Evolutionary conservation across 2,113 vertebrate species (phyloP).

Genomic region (Microcebus murinus): DNA sequence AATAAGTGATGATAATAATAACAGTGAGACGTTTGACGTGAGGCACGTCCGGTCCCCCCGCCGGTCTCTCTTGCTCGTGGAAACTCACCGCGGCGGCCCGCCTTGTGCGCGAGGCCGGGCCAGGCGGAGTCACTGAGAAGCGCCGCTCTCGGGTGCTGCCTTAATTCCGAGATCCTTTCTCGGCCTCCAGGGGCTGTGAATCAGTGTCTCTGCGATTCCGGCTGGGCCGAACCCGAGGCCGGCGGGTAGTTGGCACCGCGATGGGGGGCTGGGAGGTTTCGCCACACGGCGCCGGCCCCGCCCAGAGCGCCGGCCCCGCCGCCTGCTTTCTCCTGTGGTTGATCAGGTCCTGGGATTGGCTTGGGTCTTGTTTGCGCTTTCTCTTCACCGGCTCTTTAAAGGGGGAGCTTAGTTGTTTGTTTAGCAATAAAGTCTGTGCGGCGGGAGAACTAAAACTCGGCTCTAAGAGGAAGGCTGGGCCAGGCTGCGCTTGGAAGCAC

Average conservation of each 20-base stretch:
- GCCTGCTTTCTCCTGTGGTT: rapidly evolving
- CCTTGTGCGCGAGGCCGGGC: rapidly evolving
- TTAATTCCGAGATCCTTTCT: not conserved
- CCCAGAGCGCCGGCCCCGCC: rapidly evolving
- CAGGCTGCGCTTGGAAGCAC: not conserved
- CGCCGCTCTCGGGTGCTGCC: rapidly evolving
- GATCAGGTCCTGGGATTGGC: not conserved
- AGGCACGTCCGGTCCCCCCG: rapidly evolving
- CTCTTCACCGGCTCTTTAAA: not conserved
- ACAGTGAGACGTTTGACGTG: not conserved
- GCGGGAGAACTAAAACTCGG: not conserved
- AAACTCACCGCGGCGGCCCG: not conserved
- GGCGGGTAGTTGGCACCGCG: rapidly evolving
- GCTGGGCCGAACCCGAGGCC: rapidly evolving
- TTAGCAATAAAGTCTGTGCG: too few relatives aligned
- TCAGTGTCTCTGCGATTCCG: not conserved
- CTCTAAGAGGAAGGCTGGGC: rapidly evolving
- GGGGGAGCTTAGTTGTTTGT: not conserved
- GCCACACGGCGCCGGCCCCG: rapidly evolving
- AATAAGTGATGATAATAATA: not conserved
- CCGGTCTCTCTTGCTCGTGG: rapidly evolving
- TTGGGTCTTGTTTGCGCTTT: not conserved
- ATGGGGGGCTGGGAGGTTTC: rapidly evolving
- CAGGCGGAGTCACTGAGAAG: rapidly evolving
- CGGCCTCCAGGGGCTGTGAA: not conserved